Conservation (phyloP, 2,888 invertebrate genomes). For the Lymantria dispar region DNA sequence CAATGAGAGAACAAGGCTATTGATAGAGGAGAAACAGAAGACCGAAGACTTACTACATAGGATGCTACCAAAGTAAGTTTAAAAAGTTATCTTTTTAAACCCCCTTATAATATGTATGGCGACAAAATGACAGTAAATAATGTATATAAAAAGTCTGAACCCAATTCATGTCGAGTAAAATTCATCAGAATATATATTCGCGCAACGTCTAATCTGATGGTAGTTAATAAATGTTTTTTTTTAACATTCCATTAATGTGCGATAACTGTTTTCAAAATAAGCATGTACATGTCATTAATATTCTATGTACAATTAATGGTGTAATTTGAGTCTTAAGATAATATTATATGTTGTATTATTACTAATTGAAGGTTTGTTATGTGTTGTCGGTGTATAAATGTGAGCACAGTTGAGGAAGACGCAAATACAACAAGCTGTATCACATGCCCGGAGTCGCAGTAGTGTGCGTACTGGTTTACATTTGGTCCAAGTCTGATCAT, state of each 20-base stretch:
- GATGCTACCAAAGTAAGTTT: constrained; percentile 94
- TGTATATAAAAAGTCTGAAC: background rate
- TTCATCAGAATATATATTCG: background rate
- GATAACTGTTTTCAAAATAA: constrained; percentile 36
- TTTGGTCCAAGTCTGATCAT: constrained; percentile 64
- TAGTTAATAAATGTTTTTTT: background rate
- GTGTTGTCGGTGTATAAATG: constrained; percentile 47
- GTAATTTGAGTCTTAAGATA: constrained; percentile 24
- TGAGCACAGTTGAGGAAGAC: constrained; percentile 67
- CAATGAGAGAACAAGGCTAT: constrained; percentile 92
- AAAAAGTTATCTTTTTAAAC: background rate
- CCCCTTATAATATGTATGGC: background rate
- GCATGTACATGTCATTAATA: constrained; percentile 57
- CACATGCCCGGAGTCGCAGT: constrained; percentile 57
- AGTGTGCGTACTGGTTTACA: constrained; percentile 75
- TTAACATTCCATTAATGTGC: constrained; percentile 1
- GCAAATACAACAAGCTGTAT: constrained; percentile 80
- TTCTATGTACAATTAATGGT: constrained; percentile 46
- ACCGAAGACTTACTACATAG: constrained; percentile 95
- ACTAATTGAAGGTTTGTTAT: constrained; percentile 52
- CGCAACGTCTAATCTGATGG: background rate
- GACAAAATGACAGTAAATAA: background rate
- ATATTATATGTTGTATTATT: constrained; percentile 29
- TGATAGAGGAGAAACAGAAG: constrained; percentile 96
- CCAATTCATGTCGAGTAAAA: constrained; percentile 6